Percentiles rank a stretch among this genome's conserved stretches.
Conservation (phyloP, 2,888 invertebrate genomes). For the Drosophila vallismaia region DNA sequence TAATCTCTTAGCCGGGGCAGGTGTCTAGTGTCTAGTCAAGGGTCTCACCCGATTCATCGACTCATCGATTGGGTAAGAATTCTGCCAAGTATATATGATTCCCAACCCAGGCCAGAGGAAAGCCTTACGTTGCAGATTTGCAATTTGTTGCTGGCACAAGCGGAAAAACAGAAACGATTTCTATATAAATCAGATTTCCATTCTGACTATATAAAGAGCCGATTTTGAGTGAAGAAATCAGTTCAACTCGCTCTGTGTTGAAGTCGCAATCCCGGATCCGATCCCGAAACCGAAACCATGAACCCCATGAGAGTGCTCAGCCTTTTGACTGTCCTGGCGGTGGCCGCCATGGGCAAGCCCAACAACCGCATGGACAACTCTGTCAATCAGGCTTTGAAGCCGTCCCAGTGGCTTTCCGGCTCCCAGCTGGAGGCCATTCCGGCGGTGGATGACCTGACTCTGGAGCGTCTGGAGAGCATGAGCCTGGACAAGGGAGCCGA, state of each 20-base stretch:
- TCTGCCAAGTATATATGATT: too few species aligned
- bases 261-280: conserved; percentile 47
- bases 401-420: conserved; percentile 74
- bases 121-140: conserved; percentile 43
- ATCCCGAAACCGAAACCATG: conserved; percentile 53
- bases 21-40: neutral
- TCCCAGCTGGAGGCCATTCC: conserved; percentile 73
- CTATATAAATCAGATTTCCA: conserved; percentile 19
- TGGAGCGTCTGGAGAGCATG: conserved; percentile 74
- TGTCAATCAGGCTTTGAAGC: conserved; percentile 62
- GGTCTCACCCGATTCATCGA: neutral
- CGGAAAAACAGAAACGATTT: neutral
- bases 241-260: conserved; percentile 67
- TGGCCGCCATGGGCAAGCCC: conserved; percentile 57
- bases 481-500: conserved; percentile 71
- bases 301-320: conserved; percentile 73
- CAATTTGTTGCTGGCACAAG: conserved; percentile 1
- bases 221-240: conserved; percentile 41
- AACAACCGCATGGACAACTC: conserved; percentile 47
- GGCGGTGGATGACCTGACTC: conserved; percentile 68
- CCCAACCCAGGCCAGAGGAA: conserved; percentile 1
- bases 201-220: conserved; percentile 51
- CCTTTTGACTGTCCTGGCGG: conserved; percentile 67
- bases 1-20: neutral
- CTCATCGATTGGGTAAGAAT: neutral